A percentile compares a stretch with the other conserved stretches of the same genome.
phyloP scores from a whole-genome alignment of 92 coral and sea anemone genomes.

The Epizoanthus illoricatus region DNA sequence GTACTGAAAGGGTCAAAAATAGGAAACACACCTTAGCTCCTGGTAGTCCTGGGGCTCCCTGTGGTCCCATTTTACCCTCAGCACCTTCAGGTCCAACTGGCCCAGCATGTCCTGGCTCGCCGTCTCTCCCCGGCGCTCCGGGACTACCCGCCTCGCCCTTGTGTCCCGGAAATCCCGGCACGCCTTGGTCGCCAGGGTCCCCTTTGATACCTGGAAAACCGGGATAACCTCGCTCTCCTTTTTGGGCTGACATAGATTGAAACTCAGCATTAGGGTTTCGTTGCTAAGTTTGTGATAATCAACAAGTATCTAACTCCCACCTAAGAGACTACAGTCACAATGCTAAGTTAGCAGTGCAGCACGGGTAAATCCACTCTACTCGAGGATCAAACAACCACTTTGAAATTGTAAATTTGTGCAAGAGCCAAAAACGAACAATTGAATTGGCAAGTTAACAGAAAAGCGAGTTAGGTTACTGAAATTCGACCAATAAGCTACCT shows the following conservation, averaged over 20 bases:
- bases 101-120: conserved; percentile 17
- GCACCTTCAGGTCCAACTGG: conserved; percentile 3
- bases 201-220: conserved; percentile 32
- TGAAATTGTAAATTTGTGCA: no score
- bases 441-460: no score
- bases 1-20: no score
- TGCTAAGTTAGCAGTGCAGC: no score
- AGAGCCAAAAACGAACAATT: no score
- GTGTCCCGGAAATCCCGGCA: background rate
- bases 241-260: background rate
- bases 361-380: no score
- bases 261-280: background rate
- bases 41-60: conserved; percentile 22
- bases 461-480: no score
- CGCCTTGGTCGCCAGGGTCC: conserved; percentile 1
- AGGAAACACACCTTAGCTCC: conserved; percentile 15
- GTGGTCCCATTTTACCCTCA: conserved; percentile 19
- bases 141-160: conserved; percentile 9
- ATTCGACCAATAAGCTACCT: no score
- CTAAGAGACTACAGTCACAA: no score
- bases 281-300: background rate
- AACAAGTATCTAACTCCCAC: background rate
- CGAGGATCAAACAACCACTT: no score
- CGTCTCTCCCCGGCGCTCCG: conserved; percentile 25
- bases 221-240: conserved; percentile 21